Conservation (phyloP, 2,113 vertebrate genomes). For the Pterocles burchelli region DNA sequence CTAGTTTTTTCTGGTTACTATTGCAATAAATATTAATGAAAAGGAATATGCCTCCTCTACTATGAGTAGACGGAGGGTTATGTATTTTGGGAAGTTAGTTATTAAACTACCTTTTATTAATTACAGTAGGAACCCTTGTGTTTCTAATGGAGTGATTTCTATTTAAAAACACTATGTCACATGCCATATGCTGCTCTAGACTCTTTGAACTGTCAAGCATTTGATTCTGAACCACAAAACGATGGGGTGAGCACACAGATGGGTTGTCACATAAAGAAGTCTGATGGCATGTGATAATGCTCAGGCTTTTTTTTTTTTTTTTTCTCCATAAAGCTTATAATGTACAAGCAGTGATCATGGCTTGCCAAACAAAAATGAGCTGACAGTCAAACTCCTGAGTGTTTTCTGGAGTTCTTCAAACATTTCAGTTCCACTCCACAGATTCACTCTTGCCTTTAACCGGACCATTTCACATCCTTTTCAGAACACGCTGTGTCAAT, state of each 20-base stretch:
- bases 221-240: constrained; percentile 29
- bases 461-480: background rate
- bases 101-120: constrained; percentile 42
- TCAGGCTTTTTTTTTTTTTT: background rate
- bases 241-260: constrained; percentile 38
- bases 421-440: constrained; percentile 43
- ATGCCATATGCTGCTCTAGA: constrained; percentile 59
- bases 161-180: constrained; percentile 60
- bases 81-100: background rate
- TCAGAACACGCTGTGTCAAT: constrained; percentile 12
- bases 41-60: background rate
- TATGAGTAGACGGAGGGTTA: background rate
- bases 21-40: background rate
- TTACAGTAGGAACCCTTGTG: background rate
- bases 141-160: constrained; percentile 54
- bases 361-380: constrained; percentile 62
- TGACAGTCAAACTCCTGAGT: constrained; percentile 10
- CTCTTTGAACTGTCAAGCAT: constrained; percentile 57
- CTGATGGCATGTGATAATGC: constrained; percentile 49
- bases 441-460: constrained; percentile 15
- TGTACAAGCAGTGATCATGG: constrained; percentile 15
- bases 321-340: background rate
- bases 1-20: background rate
- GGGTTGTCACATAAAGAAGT: constrained; percentile 50
- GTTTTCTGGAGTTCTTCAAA: constrained; percentile 20